Evolutionary conservation across 2,888 invertebrate genomes (phyloP).

Genomic region (Panorpa germanica): DNA sequence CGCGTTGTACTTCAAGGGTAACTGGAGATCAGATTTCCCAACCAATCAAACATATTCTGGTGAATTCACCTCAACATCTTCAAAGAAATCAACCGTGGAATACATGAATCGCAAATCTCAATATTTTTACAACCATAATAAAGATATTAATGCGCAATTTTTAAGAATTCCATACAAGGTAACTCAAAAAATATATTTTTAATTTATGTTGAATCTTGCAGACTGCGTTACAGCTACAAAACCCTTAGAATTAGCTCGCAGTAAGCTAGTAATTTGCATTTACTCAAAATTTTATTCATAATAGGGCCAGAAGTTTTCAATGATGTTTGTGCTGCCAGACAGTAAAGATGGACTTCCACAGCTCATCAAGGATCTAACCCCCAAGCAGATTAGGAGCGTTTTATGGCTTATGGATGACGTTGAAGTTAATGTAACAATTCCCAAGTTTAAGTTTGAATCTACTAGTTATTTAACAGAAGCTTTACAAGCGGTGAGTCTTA

Average conservation of each 20-base stretch:
- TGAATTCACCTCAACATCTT: slow-evolving; percentile 33
- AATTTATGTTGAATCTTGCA: too few species aligned
- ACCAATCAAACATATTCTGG: slow-evolving; percentile 31
- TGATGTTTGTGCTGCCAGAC: slow-evolving; percentile 45
- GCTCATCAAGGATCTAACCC: slow-evolving; percentile 30
- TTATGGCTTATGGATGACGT: slow-evolving; percentile 30
- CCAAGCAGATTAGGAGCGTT: slow-evolving; percentile 26
- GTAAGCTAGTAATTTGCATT: too few species aligned
- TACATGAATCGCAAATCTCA: slow-evolving; percentile 44
- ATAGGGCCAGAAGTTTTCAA: slow-evolving; percentile 44
- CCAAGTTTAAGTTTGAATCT: slow-evolving; percentile 47
- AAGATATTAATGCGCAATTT: slow-evolving; percentile 39
- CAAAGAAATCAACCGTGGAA: too few species aligned
- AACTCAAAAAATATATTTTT: slow-evolving; percentile 14
- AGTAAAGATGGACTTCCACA: slow-evolving; percentile 31
- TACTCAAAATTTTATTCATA: too few species aligned
- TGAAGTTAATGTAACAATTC: slow-evolving; percentile 35
- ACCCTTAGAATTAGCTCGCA: too few species aligned
- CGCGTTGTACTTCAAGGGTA: slow-evolving; percentile 54
- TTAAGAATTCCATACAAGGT: slow-evolving; percentile 46
- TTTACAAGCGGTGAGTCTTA: slow-evolving; percentile 32
- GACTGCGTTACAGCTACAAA: too few species aligned
- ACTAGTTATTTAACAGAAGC: slow-evolving; percentile 33
- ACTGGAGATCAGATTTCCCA: slow-evolving; percentile 46
- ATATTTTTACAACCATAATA: slow-evolving; percentile 36